Evolutionary conservation across 2,113 vertebrate genomes (phyloP), one percentile per base, ranked within the genome.

Genomic region (Protomyctophum bolini): DNA sequence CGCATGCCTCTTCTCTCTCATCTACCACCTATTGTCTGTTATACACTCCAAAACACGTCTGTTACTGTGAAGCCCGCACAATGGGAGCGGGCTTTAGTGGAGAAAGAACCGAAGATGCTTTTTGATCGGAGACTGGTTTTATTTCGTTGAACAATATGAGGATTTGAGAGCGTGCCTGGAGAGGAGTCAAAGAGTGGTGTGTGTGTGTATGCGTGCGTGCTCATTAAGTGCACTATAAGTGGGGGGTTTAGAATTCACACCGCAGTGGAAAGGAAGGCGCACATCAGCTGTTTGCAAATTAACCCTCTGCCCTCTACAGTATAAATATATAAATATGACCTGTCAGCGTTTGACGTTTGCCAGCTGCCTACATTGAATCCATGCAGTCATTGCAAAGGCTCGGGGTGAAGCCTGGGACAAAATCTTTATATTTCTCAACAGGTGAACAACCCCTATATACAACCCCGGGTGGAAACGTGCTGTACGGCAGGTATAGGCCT

Each of bases 231-330:
- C 48, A 49, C 48, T 52, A 9, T 52, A 21, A 21, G 21, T 21
- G 21, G 21, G 21, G 21, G 21, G 21, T 21, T 21, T 21, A 21
- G 21, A 21, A 21, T 21, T 21, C 21, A 21, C 21, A 21, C 21
- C 21, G 3, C 33, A 41, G 33, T 41, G 54, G 15, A 12, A 60
- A 55, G 33, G n/a, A 48, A 49, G 12, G 11, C 41, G 56, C 33
- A 64, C 50, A 15, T 57, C 50, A 29, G 45, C 58, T 58, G 60
- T 69, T 69, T 51, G 66, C 54, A 76, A 76, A 76, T 76, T 29
- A 70, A 70, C 62, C 68, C 57, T 28, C 6, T 49, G 56, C 57
- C 74, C 74, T 51, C 33, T 47, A 66, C 70, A 66, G 33, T 12
- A 54, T 66, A 41, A 41, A 41, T 41, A 54, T 72, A 67, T 72